Conservation (phyloP, 2,888 invertebrate genomes). For the Habrosyne pyritoides region DNA sequence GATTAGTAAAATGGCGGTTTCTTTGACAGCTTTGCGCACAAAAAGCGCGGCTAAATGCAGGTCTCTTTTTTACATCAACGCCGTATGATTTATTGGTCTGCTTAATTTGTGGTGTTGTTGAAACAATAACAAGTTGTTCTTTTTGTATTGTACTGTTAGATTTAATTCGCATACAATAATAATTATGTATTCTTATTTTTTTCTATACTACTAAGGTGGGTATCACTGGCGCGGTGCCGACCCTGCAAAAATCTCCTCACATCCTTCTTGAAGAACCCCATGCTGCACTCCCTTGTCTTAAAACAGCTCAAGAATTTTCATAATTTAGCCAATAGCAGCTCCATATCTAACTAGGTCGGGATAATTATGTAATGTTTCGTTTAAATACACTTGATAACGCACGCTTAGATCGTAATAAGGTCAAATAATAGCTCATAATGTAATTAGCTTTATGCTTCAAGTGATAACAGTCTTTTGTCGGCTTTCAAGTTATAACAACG, state of each 20-base stretch:
- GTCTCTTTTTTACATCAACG: conserved; percentile 10
- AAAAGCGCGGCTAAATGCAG: conserved; percentile 31
- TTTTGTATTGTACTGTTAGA: not conserved
- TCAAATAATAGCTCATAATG: not conserved
- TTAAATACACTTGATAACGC: not conserved
- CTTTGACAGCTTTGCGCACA: conserved; percentile 33
- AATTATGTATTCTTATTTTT: not conserved
- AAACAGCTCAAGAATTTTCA: too few species aligned
- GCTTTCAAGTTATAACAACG: too few species aligned
- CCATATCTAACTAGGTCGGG: not conserved
- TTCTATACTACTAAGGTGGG: too few species aligned
- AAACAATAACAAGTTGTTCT: not conserved
- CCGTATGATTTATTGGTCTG: conserved; percentile 28
- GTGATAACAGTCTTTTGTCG: not conserved
- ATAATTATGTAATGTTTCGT: not conserved
- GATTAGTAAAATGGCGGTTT: conserved; percentile 31
- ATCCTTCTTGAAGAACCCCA: too few species aligned
- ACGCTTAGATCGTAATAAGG: not conserved
- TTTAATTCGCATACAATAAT: not conserved
- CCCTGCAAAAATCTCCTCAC: too few species aligned
- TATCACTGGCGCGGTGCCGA: too few species aligned
- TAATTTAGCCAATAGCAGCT: not conserved
- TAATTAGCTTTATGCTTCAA: not conserved
- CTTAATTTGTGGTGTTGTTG: not conserved
- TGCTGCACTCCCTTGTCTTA: too few species aligned